Percentiles rank a stretch among this genome's conserved stretches.
phyloP scores from a whole-genome alignment of 92 coral and sea anemone species.

The Muricea muricata region DNA sequence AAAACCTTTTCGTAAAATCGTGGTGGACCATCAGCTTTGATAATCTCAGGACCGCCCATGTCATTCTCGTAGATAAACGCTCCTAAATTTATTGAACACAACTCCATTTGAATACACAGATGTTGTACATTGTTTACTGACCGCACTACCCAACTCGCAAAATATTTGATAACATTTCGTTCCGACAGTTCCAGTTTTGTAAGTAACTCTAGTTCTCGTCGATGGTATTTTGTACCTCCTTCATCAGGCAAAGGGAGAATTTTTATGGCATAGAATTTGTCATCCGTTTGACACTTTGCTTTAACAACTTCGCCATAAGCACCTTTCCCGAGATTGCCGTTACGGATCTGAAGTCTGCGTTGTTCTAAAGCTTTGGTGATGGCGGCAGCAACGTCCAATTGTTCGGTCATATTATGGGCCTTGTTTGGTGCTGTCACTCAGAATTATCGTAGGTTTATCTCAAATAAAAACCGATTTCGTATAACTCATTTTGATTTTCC shows the following conservation, averaged over 20 bases:
- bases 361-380: no score
- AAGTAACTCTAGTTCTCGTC: not conserved
- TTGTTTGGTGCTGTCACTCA: no score
- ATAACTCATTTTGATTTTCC: not conserved
- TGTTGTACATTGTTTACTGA: not conserved
- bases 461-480: not conserved
- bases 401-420: no score
- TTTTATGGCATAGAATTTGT: not conserved
- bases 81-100: not conserved
- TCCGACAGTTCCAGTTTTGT: not conserved
- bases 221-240: not conserved
- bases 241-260: not conserved
- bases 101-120: conserved; percentile 15
- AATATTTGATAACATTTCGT: not conserved
- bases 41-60: not conserved
- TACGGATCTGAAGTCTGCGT: no score
- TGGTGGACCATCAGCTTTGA: not conserved
- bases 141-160: not conserved
- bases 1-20: conserved; percentile 8
- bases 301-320: not conserved
- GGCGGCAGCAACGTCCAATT: no score
- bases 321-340: not conserved
- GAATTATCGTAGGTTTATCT: no score
- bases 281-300: not conserved
- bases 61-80: not conserved